Base-by-base conservation (phyloP, 2,113 vertebrate genomes). In the Laticauda colubrina region DNA sequence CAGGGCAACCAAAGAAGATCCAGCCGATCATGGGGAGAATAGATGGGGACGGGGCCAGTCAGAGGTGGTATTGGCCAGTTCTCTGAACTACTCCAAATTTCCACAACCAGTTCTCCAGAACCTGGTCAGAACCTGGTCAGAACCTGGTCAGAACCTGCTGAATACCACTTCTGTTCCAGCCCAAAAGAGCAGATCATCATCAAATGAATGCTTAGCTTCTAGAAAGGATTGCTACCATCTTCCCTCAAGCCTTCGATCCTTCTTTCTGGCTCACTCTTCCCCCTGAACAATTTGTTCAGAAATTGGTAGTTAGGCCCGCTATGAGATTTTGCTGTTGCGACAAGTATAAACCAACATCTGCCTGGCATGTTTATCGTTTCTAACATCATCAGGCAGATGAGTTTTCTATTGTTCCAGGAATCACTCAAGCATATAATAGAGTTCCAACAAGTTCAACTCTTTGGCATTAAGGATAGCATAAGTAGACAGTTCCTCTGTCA, bases 401-500 rank as follows among this genome's bases (percentile, higher is more conserved):
- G n/a, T 93, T 97, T 95, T 92, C 92, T 93, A 91, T 97, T 96
- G 95, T 97, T 96, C 90, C 93, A 95, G 61, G 88, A 97, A 91
- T 89, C 94, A 88, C 56, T 97, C 95, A 93, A 92, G 95, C 95
- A 95, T 97, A 96, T 94, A 96, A 96, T 96, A 96, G 95, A 96
- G 91, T 96, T 97, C 85, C 95, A 93, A 26, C 95, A 95, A 94
- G 88, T 95, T 96, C 92, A 97, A 87, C 93, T 86, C 92, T 96
- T 91, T 95, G 96, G 94, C 45, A 96, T 97, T 95, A 89, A 93
- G 93, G 91, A 56, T 89, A 92, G 69, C 91, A 96, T 96, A 91
- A 93, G 89, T 45, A 87, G 92, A 10, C n/a, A 95, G 85, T 53
- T 97, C 96, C 95, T 57, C 91, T 96, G 57, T 86, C 89, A 96